phyloP scores from a whole-genome alignment of 1,140 invertebrate genomes.

The Diachasmimorpha longicaudata region DNA sequence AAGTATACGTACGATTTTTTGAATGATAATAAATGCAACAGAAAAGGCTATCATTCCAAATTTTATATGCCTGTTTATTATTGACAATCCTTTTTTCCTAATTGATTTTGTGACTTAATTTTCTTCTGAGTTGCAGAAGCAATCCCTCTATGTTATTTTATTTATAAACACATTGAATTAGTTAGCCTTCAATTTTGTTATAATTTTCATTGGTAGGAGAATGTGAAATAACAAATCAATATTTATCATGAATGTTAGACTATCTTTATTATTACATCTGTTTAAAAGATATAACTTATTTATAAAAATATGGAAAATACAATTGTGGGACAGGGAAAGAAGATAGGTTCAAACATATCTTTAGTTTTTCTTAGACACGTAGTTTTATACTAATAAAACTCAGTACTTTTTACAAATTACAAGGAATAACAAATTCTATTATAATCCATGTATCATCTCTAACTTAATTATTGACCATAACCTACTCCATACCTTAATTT shows the following conservation, averaged over 20 bases:
- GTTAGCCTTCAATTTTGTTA: too few relatives aligned
- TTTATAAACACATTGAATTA: neutral
- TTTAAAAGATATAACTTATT: constrained; percentile 60
- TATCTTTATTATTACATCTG: constrained; percentile 62
- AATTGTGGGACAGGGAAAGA: constrained; percentile 29
- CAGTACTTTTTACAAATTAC: constrained; percentile 64
- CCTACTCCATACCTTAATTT: constrained; percentile 11
- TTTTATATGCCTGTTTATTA: constrained; percentile 7
- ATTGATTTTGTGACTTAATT: neutral
- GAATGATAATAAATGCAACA: constrained; percentile 35
- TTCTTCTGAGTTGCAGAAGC: too few relatives aligned
- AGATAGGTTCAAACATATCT: constrained; percentile 54
- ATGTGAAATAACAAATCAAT: constrained; percentile 23
- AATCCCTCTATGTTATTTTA: neutral
- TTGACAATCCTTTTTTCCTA: neutral
- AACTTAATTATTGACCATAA: constrained; percentile 49
- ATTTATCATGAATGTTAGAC: constrained; percentile 56
- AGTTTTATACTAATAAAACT: constrained; percentile 61
- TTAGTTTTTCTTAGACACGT: constrained; percentile 53
- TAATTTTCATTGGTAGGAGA: too few relatives aligned
- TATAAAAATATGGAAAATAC: constrained; percentile 50
- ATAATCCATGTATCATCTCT: constrained; percentile 45
- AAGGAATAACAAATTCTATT: constrained; percentile 61
- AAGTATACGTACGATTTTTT: constrained; percentile 34
- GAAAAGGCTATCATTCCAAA: constrained; percentile 36